Evolutionary conservation across 2,888 invertebrate species (phyloP), one percentile per base, ranked within the genome.

Genomic region (Caenorhabditis auriculariae): DNA sequence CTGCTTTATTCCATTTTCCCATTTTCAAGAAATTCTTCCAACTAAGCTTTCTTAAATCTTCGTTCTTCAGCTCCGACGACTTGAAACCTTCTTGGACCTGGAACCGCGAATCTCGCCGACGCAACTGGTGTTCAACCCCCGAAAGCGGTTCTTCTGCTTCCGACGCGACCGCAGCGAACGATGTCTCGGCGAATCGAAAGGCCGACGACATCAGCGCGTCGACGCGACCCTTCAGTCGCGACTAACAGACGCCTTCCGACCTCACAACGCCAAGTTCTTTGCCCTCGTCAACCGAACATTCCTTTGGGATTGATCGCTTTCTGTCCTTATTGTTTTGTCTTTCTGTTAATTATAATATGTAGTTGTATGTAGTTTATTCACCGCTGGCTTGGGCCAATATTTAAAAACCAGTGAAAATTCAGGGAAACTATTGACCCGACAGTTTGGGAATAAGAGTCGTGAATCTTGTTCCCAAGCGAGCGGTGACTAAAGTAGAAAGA

Each of bases 91-190:
- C 82, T 87, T 94, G 38, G 90, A 89, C 66, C 84, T 91, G 64
- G 86, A 86, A 56, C 85, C 86, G 9, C 85, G 87, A 47, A 88
- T 91, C 69, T 88, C 88, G 52, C 87, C 88, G 76, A 90, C 90
- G 82, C 91, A 93, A 84, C 91, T 96, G 84, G 93, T 93, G 85
- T 96, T 92, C 85, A 95, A 98, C 85, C 89, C 90, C 84, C 93
- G 92, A 17, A 93, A 94, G 84, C 93, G 95, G 60, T 93, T 98
- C 85, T 95, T 90, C 84, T 95, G 95, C 83, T 83, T 85, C 63
- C 59, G 66, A 7, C 62, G 47, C 39, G 46, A 52, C 0, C 43
- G 44, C 7, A 58, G 43, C 29, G 53, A 59, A 19, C 54, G 56
- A 37, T 82, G 80, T 63, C 53, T 81, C 45, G 81, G 81, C 12